These are phyloP conservation scores for Oscheius sp. DNA, from an alignment of 2,888 invertebrate genomes.

Conservation along the genomic window DNA sequence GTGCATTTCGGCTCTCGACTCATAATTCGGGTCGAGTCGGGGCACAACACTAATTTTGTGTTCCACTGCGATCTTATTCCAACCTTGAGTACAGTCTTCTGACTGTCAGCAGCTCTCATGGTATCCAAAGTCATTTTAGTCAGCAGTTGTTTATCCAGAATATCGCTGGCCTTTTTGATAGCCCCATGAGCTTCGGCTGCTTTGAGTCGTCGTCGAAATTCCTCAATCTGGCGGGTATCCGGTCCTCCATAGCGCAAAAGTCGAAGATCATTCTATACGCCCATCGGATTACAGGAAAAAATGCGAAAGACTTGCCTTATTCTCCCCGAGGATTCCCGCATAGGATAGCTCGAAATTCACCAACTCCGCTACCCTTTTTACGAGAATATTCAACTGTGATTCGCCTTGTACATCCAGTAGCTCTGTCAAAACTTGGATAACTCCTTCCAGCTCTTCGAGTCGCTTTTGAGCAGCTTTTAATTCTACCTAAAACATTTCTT, in stretches of 20 bases:
- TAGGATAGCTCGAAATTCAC: slow-evolving; percentile 26
- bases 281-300: neutral
- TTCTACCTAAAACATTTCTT: slow-evolving; percentile 13
- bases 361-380: slow-evolving; percentile 19
- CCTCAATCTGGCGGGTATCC: slow-evolving; percentile 12
- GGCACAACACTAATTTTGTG: neutral
- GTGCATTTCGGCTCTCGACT: neutral
- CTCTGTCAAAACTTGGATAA: slow-evolving; percentile 36
- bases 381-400: neutral
- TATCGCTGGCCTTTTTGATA: slow-evolving; percentile 36
- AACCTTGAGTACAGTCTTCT: slow-evolving; percentile 47
- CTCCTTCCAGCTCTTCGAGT: slow-evolving; percentile 44
- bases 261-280: slow-evolving; percentile 4
- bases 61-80: no score
- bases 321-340: slow-evolving; percentile 15
- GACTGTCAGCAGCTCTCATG: slow-evolving; percentile 48
- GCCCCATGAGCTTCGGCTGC: slow-evolving; percentile 13
- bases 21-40: neutral
- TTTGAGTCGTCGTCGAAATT: slow-evolving; percentile 6
- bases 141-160: slow-evolving; percentile 48
- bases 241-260: slow-evolving; percentile 1
- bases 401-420: slow-evolving; percentile 17
- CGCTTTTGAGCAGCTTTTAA: slow-evolving; percentile 38
- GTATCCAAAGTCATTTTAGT: slow-evolving; percentile 56
- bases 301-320: neutral